Evolutionary conservation across 2,797 vertebrate genomes (phyloP), one percentile per base, ranked within the genome.

Genomic region (Ispidina picta): DNA sequence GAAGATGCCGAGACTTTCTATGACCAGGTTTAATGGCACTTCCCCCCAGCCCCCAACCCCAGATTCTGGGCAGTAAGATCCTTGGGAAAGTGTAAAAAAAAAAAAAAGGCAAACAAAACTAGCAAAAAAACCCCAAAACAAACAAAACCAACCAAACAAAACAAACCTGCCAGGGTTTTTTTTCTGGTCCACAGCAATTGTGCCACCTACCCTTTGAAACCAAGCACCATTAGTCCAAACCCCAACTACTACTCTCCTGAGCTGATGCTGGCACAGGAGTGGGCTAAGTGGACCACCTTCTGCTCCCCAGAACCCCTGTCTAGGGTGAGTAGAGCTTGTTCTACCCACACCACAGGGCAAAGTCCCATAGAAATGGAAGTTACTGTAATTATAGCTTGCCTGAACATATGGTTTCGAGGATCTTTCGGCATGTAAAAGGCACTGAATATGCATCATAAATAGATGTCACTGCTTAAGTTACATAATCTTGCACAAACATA

Each of bases 401-500:
- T 77, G 55, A 95, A 95, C 95, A 96, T 85, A 91, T 90, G 94
- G 92, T 94, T 95, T 81, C 86, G 88, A 88, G 75, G 86, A 81
- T 79, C 84, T 90, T 89, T 92, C 83, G 0, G 54, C 3, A 1
- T 43, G 83, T 94, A 95, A 95, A 95, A 96, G 62, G 58, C 91
- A 96, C 92, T 93, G 91, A 96, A 96, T 94, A 95, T 94, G 96
- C 92, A 93, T 96, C 92, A 90, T 87, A 95, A 95, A 83, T 94
- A 59, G 91, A 97, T 94, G 92, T 95, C 89, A 94, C 82, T 28
- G 35, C 89, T 93, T 94, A 89, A 95, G 78, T 96, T 96, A 96
- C 94, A 96, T 96, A 96, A 96, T 94, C 95, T 89, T 96, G 78
- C 86, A 85, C 95, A 97, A 96, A 94, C 88, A 90, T 95, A 81